Base-by-base conservation (phyloP, 2,113 vertebrate species). In the Lutjanus erythropterus region DNA sequence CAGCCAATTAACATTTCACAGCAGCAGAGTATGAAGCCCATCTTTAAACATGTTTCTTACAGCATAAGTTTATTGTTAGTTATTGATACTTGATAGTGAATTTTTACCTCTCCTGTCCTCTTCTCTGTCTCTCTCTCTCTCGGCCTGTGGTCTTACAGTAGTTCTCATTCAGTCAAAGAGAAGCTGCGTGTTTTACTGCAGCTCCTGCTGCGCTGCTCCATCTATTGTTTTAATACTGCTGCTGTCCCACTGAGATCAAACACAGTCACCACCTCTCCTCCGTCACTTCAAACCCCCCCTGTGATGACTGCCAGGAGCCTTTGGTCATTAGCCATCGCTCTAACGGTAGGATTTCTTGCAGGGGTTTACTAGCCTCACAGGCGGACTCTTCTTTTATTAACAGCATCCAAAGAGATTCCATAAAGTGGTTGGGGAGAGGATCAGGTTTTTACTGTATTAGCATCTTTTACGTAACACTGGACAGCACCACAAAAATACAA, bases 181-280 rank as follows among this genome's bases (percentile, higher is more conserved):
- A 64, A 31, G 67, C 80, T 44, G 75, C 15, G 25, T 6, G 23
- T 88, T 91, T 92, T 81, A 93, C 88, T 85, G 80, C 80, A 15
- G 59, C 85, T 89, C 89, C 86, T 10, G 65, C 84, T 78, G 88
- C 8, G 89, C 74, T 78, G 80, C 84, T 84, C 83, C 80, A 64
- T 62, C 60, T 58, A 68, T 62, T 59, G 80, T 81, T 91, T 91
- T 90, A 89, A 89, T 76, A 23, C 65, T 49, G 16, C 66, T 50
- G 44, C 68, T 31, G 68, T 49, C 90, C 85, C 65, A 15, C 88
- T 61, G 90, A 74, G 92, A 92, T 91, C 90, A 92, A 90, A 89
- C 87, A 35, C 74, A 64, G 78, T n/a, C 53, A 0, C 79, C 71
- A 50, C 67, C 80, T 75, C 59, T 41, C 64, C 72, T 62, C 66